Base-by-base conservation (phyloP, 2,888 invertebrate species). In the Caprella mutica region DNA sequence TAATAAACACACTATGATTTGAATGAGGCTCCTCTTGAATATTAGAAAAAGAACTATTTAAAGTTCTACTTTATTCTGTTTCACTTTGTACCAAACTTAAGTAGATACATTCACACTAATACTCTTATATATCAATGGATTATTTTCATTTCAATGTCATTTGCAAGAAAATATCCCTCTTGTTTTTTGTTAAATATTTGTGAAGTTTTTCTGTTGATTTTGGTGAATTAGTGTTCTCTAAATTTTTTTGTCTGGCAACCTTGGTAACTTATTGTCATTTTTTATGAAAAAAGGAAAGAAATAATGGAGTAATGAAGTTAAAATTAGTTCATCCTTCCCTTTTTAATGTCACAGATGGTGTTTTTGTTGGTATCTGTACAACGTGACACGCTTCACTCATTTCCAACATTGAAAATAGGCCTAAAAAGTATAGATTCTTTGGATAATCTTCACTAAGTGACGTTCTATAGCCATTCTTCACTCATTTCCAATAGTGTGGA, bases 391-490 rank as follows among this genome's bases (percentile, higher is more conserved):
- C 48, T 48, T 48, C 30, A 30, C 48, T 48, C 30, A n/a, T n/a
- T n/a, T 48, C 48, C 30, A 27, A 48, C 35, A 59, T 48, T 59
- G 55, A 50, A 52, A 59, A 53, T 55, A 63, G 57, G 53, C 59
- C 59, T 59, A 63, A 63, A 63, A 63, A 59, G 52, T 63, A 59
- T 59, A 63, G 58, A 59, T 59, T 63, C 55, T 59, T 63, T 59
- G 55, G 55, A 57, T 59, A 54, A n/a, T n/a, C n/a, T n/a, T n/a
- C n/a, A n/a, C n/a, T n/a, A n/a, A n/a, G n/a, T n/a, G n/a, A n/a
- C n/a, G n/a, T n/a, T n/a, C n/a, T n/a, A n/a, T n/a, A 48, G 48
- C 48, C 29, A 48, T 21, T 48, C 48, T 48, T 48, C 30, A 30
- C 48, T 48, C 30, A n/a, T n/a, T n/a, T 48, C 48, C 30, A 27